Evolutionary conservation across 2,113 vertebrate genomes (phyloP), one percentile per base, ranked within the genome.

Genomic region (Acanthisitta chloris): DNA sequence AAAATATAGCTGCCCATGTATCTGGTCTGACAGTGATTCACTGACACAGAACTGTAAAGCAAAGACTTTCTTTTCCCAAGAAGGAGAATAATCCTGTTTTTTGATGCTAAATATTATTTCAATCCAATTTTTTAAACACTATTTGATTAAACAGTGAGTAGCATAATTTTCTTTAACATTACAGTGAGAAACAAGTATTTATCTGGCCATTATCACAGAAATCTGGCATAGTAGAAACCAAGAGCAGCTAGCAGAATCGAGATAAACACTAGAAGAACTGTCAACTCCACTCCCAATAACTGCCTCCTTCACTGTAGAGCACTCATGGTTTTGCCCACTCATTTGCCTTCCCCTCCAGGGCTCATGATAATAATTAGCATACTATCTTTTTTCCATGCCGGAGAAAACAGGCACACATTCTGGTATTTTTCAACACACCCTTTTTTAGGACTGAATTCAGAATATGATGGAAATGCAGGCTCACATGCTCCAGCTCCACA

Each of bases 381-480:
- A 10, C 15, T 58, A 24, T 23, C 45, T 36, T 84, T 73, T 81
- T 62, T 62, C 43, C 31, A 81, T 34, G 5, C 11, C 8, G 6
- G 26, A 81, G 19, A 87, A 42, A 70, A 49, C 2, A 65, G 26
- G 19, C 28, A 67, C 25, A 42, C 21, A 87, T 8, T 14, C 25
- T 23, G 8, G 6, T 40, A 48, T 57, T 90, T 95, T 70, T 43
- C 33, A 82, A 29, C 16, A 69, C 16, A 14, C 9, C 42, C 40
- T 58, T 31, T 29, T 43, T 92, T 38, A 71, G 70, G 34, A 20
- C 57, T 40, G 33, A 77, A 83, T 74, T 87, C 58, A 86, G n/a
- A 54, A 81, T 0, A 0, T 33, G 43, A 79, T 1, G 2, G 49
- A 66, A 94, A 69, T 1, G 1, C 18, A 80, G 29, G 40, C 17